phyloP scores from a whole-genome alignment of 2,888 invertebrate species.

The Elegia similella region DNA sequence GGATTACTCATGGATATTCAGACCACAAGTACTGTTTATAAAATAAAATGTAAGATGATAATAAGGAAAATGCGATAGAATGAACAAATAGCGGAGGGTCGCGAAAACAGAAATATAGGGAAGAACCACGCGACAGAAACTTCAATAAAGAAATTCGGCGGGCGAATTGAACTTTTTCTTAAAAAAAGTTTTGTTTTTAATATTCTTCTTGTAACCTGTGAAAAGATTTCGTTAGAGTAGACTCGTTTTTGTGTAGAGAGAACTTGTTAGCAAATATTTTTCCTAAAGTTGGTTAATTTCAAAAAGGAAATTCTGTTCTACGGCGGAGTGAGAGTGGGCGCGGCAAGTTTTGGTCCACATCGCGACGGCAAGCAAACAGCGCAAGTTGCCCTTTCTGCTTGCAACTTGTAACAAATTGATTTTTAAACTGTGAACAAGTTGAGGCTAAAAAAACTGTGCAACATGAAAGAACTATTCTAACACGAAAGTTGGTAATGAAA shows the following conservation, averaged over 20 bases:
- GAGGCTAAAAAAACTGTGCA: constrained; percentile 55
- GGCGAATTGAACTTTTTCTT: constrained; percentile 35
- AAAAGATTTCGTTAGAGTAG: constrained; percentile 42
- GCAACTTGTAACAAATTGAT: constrained; percentile 70
- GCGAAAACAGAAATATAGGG: constrained; percentile 36
- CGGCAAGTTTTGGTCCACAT: constrained; percentile 59
- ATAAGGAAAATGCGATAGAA: constrained; percentile 39
- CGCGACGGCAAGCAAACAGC: constrained; percentile 61
- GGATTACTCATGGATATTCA: constrained; percentile 17
- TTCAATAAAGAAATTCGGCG: constrained; percentile 39
- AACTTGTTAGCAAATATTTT: constrained; percentile 62
- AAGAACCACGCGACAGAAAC: constrained; percentile 35
- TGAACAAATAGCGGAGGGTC: constrained; percentile 34
- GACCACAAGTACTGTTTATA: constrained; percentile 27
- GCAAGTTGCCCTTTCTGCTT: constrained; percentile 62
- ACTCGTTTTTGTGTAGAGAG: constrained; percentile 42
- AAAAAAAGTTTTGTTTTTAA: constrained; percentile 40
- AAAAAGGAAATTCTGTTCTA: constrained; percentile 49
- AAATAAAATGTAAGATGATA: constrained; percentile 39
- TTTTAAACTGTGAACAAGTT: constrained; percentile 75
- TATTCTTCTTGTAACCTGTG: constrained; percentile 44
- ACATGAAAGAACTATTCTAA: constrained; percentile 75
- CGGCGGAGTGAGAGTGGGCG: constrained; percentile 34
- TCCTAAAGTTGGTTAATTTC: constrained; percentile 62
- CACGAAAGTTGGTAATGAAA: constrained; percentile 74